phyloP scores from a whole-genome alignment of 1,140 invertebrate species.

The Epicauta chinensis region DNA sequence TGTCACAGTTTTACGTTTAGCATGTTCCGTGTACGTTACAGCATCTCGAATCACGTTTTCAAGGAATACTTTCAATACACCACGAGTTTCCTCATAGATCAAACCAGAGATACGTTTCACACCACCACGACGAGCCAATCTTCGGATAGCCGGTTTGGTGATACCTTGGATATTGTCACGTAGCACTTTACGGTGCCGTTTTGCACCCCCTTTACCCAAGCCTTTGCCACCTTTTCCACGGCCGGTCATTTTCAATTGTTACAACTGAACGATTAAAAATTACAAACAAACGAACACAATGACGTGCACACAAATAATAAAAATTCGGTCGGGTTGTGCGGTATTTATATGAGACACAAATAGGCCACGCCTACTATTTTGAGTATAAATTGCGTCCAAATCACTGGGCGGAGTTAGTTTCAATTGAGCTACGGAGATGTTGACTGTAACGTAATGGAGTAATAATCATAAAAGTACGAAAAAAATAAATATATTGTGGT shows the following conservation, averaged over 20 bases:
- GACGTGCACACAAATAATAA: no score
- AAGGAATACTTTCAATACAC: constrained; percentile 71
- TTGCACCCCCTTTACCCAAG: constrained; percentile 61
- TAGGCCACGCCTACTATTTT: no score
- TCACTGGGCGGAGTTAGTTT: no score
- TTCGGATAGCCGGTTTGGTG: constrained; percentile 49
- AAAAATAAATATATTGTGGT: no score
- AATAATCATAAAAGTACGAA: no score
- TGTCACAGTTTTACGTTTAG: constrained; percentile 76
- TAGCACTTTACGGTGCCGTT: constrained; percentile 61
- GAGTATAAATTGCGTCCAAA: no score
- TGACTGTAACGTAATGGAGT: no score
- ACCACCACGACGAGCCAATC: constrained; percentile 60
- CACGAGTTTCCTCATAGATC: constrained; percentile 66
- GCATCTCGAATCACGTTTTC: constrained; percentile 76
- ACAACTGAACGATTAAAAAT: no score
- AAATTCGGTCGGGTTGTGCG: no score
- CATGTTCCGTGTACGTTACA: constrained; percentile 78
- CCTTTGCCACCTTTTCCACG: constrained; percentile 65
- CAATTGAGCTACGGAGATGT: no score
- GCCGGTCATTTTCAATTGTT: constrained; percentile 50
- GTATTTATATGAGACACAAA: no score
- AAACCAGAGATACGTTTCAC: constrained; percentile 66
- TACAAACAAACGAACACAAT: no score
- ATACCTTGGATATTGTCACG: constrained; percentile 62